A percentile compares a stretch with the other conserved stretches of the same genome.
These are phyloP conservation scores for Archilochus colubris DNA, from an alignment of 2,113 vertebrate species.

Conservation along the genomic window DNA sequence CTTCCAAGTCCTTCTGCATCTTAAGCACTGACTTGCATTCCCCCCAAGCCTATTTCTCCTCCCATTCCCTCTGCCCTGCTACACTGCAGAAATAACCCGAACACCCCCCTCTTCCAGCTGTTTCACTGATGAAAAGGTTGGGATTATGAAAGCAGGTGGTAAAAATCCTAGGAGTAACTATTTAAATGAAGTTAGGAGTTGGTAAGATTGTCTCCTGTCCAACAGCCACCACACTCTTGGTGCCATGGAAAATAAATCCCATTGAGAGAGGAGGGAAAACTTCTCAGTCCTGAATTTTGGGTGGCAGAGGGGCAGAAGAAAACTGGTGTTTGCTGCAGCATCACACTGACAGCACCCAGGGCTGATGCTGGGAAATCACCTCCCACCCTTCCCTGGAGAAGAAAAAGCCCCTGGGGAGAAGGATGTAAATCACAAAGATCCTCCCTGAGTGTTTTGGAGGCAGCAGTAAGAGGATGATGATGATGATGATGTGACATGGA, in stretches of 20 bases:
- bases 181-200: background rate
- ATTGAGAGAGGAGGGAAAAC: background rate
- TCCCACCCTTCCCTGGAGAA: rapidly evolving
- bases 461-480: background rate
- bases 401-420: background rate
- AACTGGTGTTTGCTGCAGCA: background rate
- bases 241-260: background rate
- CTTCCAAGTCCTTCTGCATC: background rate
- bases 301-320: background rate
- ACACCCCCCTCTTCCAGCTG: background rate
- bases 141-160: background rate
- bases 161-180: background rate
- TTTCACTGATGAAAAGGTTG: background rate
- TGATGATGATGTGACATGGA: no score
- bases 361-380: background rate
- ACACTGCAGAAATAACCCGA: background rate
- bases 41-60: background rate
- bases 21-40: background rate
- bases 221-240: background rate
- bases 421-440: background rate
- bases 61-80: background rate
- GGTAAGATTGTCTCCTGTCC: background rate
- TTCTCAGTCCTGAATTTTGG: rapidly evolving
- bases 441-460: background rate
- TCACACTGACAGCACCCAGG: rapidly evolving